Percentiles rank a stretch among this genome's conserved stretches.
Evolutionary conservation across 1,140 invertebrate species (phyloP).

Genomic region (Drosophila kikkawai): DNA sequence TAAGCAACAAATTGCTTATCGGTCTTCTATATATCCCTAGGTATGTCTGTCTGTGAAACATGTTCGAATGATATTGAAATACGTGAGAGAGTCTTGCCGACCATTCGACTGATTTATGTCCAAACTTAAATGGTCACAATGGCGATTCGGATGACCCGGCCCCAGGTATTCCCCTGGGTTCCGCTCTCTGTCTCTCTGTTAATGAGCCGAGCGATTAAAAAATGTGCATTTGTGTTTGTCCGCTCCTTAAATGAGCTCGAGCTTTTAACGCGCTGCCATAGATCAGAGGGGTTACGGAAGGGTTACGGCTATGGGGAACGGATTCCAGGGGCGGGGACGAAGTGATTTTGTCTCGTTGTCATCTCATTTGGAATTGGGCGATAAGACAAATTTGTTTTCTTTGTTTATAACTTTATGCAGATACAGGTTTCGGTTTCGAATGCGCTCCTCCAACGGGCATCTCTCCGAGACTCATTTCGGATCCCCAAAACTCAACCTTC

Average conservation of each 20-base stretch:
- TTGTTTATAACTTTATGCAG: slow-evolving; percentile 82
- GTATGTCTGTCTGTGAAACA: slow-evolving; percentile 24
- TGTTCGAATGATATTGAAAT: slow-evolving; percentile 28
- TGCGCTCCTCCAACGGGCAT: slow-evolving; percentile 29
- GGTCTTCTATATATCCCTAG: slow-evolving; percentile 5
- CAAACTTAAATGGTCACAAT: slow-evolving; percentile 61
- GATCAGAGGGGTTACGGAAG: slow-evolving; percentile 4
- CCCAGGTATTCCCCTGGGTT: slow-evolving; percentile 6
- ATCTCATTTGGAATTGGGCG: slow-evolving; percentile 83
- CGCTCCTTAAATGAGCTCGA: slow-evolving; percentile 82
- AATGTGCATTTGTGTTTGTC: slow-evolving; percentile 84
- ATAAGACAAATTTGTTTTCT: slow-evolving; percentile 85
- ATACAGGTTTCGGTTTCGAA: slow-evolving; percentile 63
- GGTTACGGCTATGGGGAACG: slow-evolving; percentile 2
- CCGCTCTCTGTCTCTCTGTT: slow-evolving; percentile 39
- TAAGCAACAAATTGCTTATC: slow-evolving; percentile 10
- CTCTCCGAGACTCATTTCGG: not conserved
- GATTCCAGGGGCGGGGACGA: slow-evolving; percentile 20
- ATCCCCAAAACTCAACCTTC: not conserved
- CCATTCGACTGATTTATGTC: slow-evolving; percentile 54
- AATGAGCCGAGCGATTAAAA: slow-evolving; percentile 84
- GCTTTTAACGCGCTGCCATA: slow-evolving; percentile 73
- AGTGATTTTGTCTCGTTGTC: slow-evolving; percentile 82
- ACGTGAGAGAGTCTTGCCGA: slow-evolving; percentile 36
- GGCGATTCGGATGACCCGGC: slow-evolving; percentile 53